Base-by-base conservation (phyloP, 2,113 vertebrate genomes). In the Bos javanicus region DNA sequence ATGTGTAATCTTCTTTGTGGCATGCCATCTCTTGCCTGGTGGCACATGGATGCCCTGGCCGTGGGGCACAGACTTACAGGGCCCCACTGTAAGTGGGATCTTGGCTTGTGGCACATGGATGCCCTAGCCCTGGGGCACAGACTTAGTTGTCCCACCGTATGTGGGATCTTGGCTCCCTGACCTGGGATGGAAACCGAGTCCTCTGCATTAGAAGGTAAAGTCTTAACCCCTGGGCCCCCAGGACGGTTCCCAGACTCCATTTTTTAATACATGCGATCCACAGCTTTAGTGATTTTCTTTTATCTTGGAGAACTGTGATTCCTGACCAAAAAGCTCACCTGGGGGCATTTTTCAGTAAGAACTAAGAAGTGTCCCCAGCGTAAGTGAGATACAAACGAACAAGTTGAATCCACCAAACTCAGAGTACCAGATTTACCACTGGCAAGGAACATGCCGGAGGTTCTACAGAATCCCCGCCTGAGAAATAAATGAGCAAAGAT, bases 91-190 rank as follows among this genome's bases (percentile, higher is more conserved):
- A 36, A 8, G 17, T 21, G 17, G n/a, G 17, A 36, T 67, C 64
- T 36, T 5, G 33, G 17, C 64, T 11, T 46, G 17, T 67, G n/a
- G 64, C 4, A 11, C 64, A 2, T 36, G n/a, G 33, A 67, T 67
- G 4, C 64, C 64, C n/a, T 36, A 67, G 4, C n/a, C 16, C 0
- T 36, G 64, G 21, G 39, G 71, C 71, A 43, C 11, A 9, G 64
- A 67, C 17, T 11, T 21, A 21, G 33, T 36, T 5, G 2, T 8
- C 2, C 64, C 17, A 21, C 17, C 2, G 0, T 8, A 67, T 2
- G 17, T 36, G n/a, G n/a, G 17, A 36, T 67, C 64, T 36, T 5
- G 33, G 17, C 64, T 11, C 64, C 4, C 17, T 67, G 64, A 10
- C 17, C n/a, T 11, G 17, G 33, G 64, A 67, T 67, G 64, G 64